A percentile compares a stretch with the other conserved stretches of the same genome.
phyloP scores from a whole-genome alignment of 2,888 invertebrate species.

The Drosophila phalerata region DNA sequence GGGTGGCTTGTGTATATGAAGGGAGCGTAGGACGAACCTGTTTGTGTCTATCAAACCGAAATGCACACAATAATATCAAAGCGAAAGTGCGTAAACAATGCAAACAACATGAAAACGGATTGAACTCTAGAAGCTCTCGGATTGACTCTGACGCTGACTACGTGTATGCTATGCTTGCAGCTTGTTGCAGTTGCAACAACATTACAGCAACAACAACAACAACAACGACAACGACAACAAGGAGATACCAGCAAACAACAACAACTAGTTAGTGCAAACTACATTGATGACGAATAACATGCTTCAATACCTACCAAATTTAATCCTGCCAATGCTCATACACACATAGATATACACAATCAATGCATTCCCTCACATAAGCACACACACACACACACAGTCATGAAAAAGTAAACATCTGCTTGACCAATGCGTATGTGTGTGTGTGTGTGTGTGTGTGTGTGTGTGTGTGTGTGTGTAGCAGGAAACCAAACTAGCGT shows the following conservation, averaged over 20 bases:
- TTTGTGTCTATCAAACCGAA: constrained; percentile 53
- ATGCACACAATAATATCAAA: constrained; percentile 80
- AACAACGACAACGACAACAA: constrained; percentile 19
- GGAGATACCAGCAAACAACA: constrained; percentile 23
- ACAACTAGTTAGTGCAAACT: constrained; percentile 75
- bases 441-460: constrained; percentile 34
- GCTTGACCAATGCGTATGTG: constrained; percentile 45
- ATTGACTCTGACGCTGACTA: constrained; percentile 4
- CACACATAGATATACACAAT: constrained; percentile 19
- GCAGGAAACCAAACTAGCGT: constrained; percentile 73
- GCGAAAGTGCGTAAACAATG: constrained; percentile 84
- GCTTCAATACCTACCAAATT: constrained; percentile 83
- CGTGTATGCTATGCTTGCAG: constrained; percentile 9
- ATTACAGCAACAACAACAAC: constrained; percentile 28
- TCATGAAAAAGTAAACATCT: constrained; percentile 49
- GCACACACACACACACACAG: constrained; percentile 26
- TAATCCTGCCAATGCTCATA: constrained; percentile 74
- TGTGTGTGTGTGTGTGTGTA: constrained; percentile 32
- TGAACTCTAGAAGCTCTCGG: constrained; percentile 27
- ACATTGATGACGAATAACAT: constrained; percentile 82
- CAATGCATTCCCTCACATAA: constrained; percentile 27
- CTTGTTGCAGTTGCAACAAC: constrained; percentile 42
- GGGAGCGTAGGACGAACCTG: not conserved
- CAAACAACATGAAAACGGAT: constrained; percentile 68
- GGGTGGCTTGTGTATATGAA: too few relatives aligned